Evolutionary conservation across 2,888 invertebrate genomes (phyloP), one percentile per base, ranked within the genome.

Genomic region (Meganola albula): DNA sequence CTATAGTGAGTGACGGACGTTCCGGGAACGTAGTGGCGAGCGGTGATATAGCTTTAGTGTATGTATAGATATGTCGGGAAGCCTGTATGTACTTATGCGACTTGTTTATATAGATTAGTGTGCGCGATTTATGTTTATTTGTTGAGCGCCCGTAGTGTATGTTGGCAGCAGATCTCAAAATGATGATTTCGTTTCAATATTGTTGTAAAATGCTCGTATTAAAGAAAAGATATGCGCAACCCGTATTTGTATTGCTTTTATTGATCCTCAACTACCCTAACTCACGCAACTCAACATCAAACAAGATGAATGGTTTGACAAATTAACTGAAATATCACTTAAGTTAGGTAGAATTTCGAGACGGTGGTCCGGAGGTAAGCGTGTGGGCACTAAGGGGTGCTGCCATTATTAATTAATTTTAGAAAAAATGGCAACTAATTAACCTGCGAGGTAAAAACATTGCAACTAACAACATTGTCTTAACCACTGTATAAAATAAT

Each of bases 121-220:
- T 75, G 83, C 84, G 84, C 84, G 83, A 51, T 78, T 82, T 78
- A 78, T 80, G 80, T 84, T 84, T 76, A 82, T 79, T 83, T 84
- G 84, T 84, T 84, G 82, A 83, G 80, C 83, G 83, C 84, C 77
- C 74, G 82, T 85, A 84, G 84, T 84, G 83, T 82, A 83, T 78
- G 84, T 80, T 82, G 84, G 83, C 84, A 78, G 80, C 84, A 82
- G 85, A 85, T 85, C 85, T 85, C 85, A 85, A 80, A 77, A 70
- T 79, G 80, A 82, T 74, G 79, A 82, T 80, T 84, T 82, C 77
- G 80, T 83, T 83, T 84, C 83, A 82, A 79, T 83, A 80, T 84
- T 85, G 85, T 85, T 85, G 85, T 85, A 85, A 83, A 82, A 83
- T 84, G 85, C 83, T 83, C 84, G 83, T 85, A 85, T 85, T 85